These are phyloP conservation scores for Takifugu bimaculatus DNA, from an alignment of 2,113 vertebrate species.

Conservation along the genomic window DNA sequence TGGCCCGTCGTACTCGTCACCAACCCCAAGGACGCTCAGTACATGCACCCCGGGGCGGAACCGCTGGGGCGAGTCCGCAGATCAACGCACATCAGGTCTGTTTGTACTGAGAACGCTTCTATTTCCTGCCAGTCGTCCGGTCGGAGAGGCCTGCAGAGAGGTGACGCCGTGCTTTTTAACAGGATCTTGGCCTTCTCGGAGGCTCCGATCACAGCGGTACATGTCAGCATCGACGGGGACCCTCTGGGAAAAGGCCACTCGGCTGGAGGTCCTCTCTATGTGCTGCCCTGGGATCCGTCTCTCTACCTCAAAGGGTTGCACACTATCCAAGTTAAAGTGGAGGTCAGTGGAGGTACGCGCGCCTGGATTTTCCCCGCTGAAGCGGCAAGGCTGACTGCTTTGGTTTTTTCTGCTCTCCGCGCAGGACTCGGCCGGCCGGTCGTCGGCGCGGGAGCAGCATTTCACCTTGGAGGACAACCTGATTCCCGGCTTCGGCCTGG, in stretches of 20 bases:
- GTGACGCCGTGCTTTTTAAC: neutral
- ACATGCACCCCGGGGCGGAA: slow-evolving; percentile 84
- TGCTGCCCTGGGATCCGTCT: slow-evolving; percentile 84
- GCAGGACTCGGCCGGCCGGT: slow-evolving; percentile 85
- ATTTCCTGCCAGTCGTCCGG: neutral
- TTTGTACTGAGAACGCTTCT: slow-evolving; percentile 19
- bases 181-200: slow-evolving; percentile 92
- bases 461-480: slow-evolving; percentile 84
- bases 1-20: slow-evolving; percentile 95
- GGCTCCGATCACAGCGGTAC: slow-evolving; percentile 77
- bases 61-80: slow-evolving; percentile 80
- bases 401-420: neutral
- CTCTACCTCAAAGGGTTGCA: slow-evolving; percentile 83
- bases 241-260: slow-evolving; percentile 75
- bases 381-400: neutral
- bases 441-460: slow-evolving; percentile 70
- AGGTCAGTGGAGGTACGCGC: slow-evolving; percentile 46
- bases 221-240: slow-evolving; percentile 80
- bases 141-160: no score
- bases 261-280: slow-evolving; percentile 85
- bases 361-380: neutral
- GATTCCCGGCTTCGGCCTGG: slow-evolving; percentile 81
- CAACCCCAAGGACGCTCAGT: slow-evolving; percentile 91
- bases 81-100: slow-evolving; percentile 94
- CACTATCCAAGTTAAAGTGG: slow-evolving; percentile 82